Evolutionary conservation across 2,888 invertebrate genomes (phyloP), one percentile per base, ranked within the genome.

Genomic region (Branchipolynoe longqiensis): DNA sequence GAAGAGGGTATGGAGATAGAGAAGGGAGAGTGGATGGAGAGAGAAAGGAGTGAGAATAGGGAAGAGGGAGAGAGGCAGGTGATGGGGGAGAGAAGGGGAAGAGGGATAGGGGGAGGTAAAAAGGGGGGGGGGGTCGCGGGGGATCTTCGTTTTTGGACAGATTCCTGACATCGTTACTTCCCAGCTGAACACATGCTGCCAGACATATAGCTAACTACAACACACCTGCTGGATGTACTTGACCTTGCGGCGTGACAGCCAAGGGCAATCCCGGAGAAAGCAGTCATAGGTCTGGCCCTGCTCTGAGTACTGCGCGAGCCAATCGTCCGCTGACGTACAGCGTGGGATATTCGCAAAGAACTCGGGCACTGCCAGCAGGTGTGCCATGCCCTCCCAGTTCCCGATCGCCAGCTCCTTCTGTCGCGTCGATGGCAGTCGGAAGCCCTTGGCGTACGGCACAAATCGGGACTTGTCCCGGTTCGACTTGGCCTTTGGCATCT

Each of bases 271-370:
- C 38, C 87, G 74, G 6, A 90, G 69, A 85, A 90, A 92, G 74
- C 91, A 85, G 33, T 83, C 84, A 85, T 89, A 93, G 0, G 91
- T 91, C 87, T 93, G 93, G 4, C 92, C 92, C 36, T 90, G 90
- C 84, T 92, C 92, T 78, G 89, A 89, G 86, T 92, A 92, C 86
- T 92, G 92, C 4, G 92, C 92, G 25, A 93, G 83, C 93, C 93
- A 93, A 85, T 93, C 93, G 87, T 91, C 91, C 28, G 90, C 86
- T 74, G 87, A 88, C 22, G 88, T 88, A 25, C 92, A 92, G 18
- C 86, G 86, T 12, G 91, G 91, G 33, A 93, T 85, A 14, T 89
- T 73, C 18, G 87, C 82, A 84, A 92, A 92, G 86, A 90, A 91
- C 40, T 74, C 84, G 12, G 40, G 41, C 18, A 31, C 12, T 22